These are phyloP conservation scores for Cordilura impudica DNA, from an alignment of 2,888 invertebrate species.

Conservation along the genomic window DNA sequence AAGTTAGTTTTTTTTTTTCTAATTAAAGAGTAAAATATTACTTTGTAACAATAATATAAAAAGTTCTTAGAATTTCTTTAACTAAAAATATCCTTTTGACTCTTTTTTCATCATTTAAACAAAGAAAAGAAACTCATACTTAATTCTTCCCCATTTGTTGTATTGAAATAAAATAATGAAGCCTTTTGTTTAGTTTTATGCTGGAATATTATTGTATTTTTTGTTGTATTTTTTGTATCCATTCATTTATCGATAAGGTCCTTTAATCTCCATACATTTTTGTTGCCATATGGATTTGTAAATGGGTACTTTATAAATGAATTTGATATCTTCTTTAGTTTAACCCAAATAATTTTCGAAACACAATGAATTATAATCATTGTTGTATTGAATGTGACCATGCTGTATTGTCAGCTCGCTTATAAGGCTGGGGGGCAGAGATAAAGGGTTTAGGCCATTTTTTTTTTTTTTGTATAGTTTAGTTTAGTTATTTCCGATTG, in stretches of 20 bases:
- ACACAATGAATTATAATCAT: conserved; percentile 31
- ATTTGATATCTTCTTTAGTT: conserved; percentile 21
- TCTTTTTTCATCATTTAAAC: not conserved
- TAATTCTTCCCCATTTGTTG: conserved; percentile 30
- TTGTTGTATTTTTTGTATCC: not conserved
- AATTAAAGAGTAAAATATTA: too few relatives aligned
- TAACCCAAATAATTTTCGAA: conserved; percentile 13
- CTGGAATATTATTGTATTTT: not conserved
- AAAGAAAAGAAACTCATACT: conserved; percentile 7
- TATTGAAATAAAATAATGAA: not conserved
- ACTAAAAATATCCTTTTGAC: not conserved
- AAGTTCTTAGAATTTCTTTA: too few relatives aligned
- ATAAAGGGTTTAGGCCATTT: not conserved
- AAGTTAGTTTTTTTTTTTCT: too few relatives aligned
- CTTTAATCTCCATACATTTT: not conserved
- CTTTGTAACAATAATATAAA: too few relatives aligned
- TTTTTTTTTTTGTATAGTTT: not conserved
- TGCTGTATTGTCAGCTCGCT: not conserved
- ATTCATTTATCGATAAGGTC: conserved; percentile 4
- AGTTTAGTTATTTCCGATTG: conserved; percentile 37
- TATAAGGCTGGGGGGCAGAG: not conserved
- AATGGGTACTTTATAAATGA: conserved; percentile 37
- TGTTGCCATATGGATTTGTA: conserved; percentile 2
- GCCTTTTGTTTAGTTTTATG: not conserved
- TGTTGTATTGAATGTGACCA: conserved; percentile 17